These are phyloP conservation scores for Nysson spinosus DNA, from an alignment of 2,888 invertebrate species.

Conservation along the genomic window DNA sequence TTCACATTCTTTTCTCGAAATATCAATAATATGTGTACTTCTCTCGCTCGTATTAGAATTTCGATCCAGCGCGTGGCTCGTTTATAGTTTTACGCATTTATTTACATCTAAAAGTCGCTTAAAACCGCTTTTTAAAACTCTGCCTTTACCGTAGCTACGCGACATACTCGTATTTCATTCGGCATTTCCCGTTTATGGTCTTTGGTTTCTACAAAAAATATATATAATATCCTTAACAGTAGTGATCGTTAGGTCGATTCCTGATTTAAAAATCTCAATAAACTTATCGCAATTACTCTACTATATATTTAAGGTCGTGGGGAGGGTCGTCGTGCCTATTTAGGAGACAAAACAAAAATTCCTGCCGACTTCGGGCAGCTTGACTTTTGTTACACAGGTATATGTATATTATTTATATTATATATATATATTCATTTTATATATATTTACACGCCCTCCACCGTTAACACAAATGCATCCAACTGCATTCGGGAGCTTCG, in stretches of 20 bases:
- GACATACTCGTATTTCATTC: conserved; percentile 55
- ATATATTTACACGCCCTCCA: conserved; percentile 50
- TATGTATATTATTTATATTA: conserved; percentile 38
- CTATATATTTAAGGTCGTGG: conserved; percentile 35
- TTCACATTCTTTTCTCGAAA: conserved; percentile 55
- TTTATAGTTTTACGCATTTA: conserved; percentile 23
- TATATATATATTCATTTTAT: conserved; percentile 47
- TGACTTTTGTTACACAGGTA: conserved; percentile 56
- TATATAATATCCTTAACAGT: conserved; percentile 75
- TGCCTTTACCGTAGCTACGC: conserved; percentile 57
- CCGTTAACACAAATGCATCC: conserved; percentile 32
- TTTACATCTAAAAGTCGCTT: conserved; percentile 51
- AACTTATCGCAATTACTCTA: conserved; percentile 61
- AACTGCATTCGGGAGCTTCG: not conserved
- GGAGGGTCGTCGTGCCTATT: conserved; percentile 47
- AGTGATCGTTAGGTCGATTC: conserved; percentile 70
- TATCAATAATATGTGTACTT: too few species aligned
- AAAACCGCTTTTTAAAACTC: conserved; percentile 56
- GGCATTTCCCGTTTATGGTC: conserved; percentile 69
- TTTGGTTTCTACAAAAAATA: conserved; percentile 77
- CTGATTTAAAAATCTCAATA: conserved; percentile 71
- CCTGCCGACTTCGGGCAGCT: conserved; percentile 43
- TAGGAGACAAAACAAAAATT: conserved; percentile 44
- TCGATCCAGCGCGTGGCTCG: conserved; percentile 54
- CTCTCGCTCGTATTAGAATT: conserved; percentile 10